Conservation (phyloP, 2,888 invertebrate genomes). For the Pollenia griseotomentosa region DNA sequence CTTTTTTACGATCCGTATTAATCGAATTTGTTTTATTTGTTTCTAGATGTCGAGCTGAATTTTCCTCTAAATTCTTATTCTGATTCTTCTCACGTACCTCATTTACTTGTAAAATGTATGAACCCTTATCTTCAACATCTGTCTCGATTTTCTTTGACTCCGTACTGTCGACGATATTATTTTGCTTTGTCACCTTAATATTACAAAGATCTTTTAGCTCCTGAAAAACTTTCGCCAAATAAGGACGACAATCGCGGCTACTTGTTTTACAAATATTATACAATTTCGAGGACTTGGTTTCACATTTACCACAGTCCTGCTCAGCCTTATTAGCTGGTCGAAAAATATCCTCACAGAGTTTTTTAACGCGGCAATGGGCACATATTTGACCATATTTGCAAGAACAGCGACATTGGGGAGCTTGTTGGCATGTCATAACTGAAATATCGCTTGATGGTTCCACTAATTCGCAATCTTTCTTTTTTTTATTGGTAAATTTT, state of each 20-base stretch:
- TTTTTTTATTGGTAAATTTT: conserved; percentile 74
- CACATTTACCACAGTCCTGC: conserved; percentile 71
- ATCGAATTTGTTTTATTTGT: background rate
- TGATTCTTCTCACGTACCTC: background rate
- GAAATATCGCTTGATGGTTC: conserved; percentile 19
- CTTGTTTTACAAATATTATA: conserved; percentile 76
- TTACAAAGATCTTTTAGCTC: conserved; percentile 80
- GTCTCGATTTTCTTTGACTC: conserved; percentile 23
- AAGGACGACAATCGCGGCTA: conserved; percentile 78
- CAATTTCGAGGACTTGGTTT: conserved; percentile 71
- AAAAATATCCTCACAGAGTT: conserved; percentile 78
- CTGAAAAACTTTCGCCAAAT: conserved; percentile 80
- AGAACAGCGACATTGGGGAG: conserved; percentile 75
- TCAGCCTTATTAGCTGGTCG: conserved; percentile 53
- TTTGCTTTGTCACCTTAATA: conserved; percentile 75
- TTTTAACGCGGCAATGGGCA: conserved; percentile 79
- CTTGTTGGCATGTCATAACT: background rate
- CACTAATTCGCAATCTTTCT: conserved; percentile 5
- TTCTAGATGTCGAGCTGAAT: background rate
- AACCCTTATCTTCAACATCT: background rate
- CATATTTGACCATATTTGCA: conserved; percentile 77
- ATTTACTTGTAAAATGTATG: background rate
- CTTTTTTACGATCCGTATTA: conserved; percentile 35
- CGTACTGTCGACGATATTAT: conserved; percentile 54
- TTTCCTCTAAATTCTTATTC: background rate